Percentiles rank a stretch among this genome's conserved stretches.
Conservation (phyloP, 2,888 invertebrate species). For the Tortrix viridana region DNA sequence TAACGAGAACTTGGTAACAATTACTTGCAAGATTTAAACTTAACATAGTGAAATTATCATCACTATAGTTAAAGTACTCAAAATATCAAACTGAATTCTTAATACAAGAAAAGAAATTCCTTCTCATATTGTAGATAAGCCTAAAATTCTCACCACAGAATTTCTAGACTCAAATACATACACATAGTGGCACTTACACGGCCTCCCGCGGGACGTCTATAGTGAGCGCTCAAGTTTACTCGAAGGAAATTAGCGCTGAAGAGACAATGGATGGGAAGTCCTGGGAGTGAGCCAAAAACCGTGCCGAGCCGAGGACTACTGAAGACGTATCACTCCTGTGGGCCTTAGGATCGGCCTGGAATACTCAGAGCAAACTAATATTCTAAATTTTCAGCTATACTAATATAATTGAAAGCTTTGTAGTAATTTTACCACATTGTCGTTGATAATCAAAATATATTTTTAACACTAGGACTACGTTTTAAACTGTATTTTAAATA, state of each 20-base stretch:
- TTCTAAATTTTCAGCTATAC: constrained; percentile 5
- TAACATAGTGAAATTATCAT: no score
- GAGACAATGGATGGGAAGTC: constrained; percentile 38
- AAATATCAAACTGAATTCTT: no score
- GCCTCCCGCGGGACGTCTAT: constrained; percentile 32
- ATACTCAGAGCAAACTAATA: constrained; percentile 25
- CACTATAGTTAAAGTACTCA: no score
- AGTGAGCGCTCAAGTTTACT: constrained; percentile 36
- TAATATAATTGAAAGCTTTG: background rate
- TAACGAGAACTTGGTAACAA: no score
- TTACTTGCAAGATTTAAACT: no score
- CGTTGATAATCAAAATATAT: no score
- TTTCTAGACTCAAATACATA: constrained; percentile 25
- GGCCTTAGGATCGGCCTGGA: constrained; percentile 15
- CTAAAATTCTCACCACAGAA: constrained; percentile 6
- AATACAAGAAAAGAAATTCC: background rate
- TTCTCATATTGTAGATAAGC: background rate
- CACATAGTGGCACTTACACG: constrained; percentile 29
- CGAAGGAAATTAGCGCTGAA: constrained; percentile 37
- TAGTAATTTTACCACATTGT: no score
- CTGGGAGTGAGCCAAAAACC: constrained; percentile 34
- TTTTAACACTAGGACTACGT: no score
- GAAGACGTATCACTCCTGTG: constrained; percentile 37
- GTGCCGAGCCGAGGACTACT: constrained; percentile 18
- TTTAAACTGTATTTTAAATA: background rate